Evolutionary conservation across 2,113 vertebrate species (phyloP), one percentile per base, ranked within the genome.

Genomic region (Hymenochirus boettgeri): DNA sequence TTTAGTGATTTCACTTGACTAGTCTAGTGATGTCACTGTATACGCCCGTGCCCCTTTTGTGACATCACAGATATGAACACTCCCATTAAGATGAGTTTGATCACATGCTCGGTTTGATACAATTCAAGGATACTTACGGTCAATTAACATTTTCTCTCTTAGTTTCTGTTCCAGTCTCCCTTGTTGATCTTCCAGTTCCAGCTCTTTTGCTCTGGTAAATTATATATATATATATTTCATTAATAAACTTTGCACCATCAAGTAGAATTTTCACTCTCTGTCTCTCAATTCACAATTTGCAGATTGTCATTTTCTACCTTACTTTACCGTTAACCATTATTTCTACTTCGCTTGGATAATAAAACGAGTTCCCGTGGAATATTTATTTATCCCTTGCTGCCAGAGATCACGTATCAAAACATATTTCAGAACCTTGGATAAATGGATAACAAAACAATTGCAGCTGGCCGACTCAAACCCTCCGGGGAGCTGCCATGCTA

Each of bases 141-240:
- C 85, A 18, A 75, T 65, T 26, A 81, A 71, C 90, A 95, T 92
- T 61, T 86, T 86, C 61, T 80, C 72, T 47, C 90, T 85, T 23
- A 93, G 82, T 24, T 90, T 87, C 72, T 91, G 90, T 61, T 95
- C 88, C 70, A 93, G 73, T 55, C 82, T 84, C 77, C 91, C 91
- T 76, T 97, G 94, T 4, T 88, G 89, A 79, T 97, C 94, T 75
- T 98, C 89, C 65, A 95, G 23, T 71, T 97, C 91, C 17, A 99
- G 82, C 61, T 97, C 93, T 75, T 88, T 89, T 64, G 95, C 93
- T 73, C 95, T 99, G 70, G 21, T 72, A 76, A 47, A 18, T 39
- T 2, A 17, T 33, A 33, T 33, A 13, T 17, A 39, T 13, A 15
- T 17, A 39, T 39, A 12, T 13, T 2, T 13, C 15, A 39, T 15